These are phyloP conservation scores for Monochamus saltuarius DNA, from an alignment of 1,140 invertebrate species.

Conservation along the genomic window DNA sequence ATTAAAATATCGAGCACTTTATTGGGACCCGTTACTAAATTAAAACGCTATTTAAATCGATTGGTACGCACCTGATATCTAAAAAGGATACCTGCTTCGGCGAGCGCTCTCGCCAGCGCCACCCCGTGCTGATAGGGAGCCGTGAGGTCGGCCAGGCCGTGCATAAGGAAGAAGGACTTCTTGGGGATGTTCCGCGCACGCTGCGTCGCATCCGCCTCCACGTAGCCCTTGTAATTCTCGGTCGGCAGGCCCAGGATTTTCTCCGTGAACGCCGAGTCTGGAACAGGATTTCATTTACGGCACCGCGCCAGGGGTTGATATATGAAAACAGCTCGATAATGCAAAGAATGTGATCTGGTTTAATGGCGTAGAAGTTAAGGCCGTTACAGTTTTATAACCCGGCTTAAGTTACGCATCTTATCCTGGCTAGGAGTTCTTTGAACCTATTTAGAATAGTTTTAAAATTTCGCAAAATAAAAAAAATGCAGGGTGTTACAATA, in stretches of 20 bases:
- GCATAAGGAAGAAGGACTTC: slow-evolving; percentile 84
- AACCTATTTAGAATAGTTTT: no score
- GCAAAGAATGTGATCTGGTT: no score
- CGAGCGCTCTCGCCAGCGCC: slow-evolving; percentile 81
- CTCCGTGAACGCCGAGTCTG: slow-evolving; percentile 95
- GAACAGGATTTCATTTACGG: slow-evolving; percentile 19
- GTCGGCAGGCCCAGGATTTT: slow-evolving; percentile 82
- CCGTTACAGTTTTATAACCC: no score
- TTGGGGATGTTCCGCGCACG: slow-evolving; percentile 80
- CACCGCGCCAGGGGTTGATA: no score
- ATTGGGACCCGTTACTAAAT: no score
- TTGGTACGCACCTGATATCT: slow-evolving; percentile 75
- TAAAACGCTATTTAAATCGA: no score
- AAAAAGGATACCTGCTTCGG: slow-evolving; percentile 83
- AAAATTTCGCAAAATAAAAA: background rate
- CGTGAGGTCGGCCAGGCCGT: slow-evolving; percentile 86
- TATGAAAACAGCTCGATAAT: no score
- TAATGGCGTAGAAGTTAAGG: no score
- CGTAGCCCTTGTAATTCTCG: slow-evolving; percentile 91
- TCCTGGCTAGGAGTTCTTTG: no score
- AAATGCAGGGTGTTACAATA: no score
- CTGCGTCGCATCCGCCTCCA: slow-evolving; percentile 85
- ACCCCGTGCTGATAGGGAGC: slow-evolving; percentile 91
- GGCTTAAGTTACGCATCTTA: no score
- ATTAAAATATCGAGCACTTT: no score